Conservation (phyloP, 2,797 vertebrate species). For the Amazona ochrocephala region DNA sequence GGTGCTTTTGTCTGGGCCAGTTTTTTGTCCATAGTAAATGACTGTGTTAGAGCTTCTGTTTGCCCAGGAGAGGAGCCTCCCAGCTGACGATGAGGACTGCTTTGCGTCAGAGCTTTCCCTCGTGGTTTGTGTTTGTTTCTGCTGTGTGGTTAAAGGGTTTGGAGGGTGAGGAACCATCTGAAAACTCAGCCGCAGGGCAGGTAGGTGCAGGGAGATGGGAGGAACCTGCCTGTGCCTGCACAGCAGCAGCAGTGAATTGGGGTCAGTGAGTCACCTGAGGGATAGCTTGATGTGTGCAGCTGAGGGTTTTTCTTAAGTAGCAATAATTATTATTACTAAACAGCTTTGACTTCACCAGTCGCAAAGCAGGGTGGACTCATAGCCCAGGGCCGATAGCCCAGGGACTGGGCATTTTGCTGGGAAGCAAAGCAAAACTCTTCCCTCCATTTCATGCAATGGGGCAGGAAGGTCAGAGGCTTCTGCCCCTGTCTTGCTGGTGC, state of each 20-base stretch:
- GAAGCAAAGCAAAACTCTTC: background rate
- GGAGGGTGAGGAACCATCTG: background rate
- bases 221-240: background rate
- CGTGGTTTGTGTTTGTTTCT: background rate
- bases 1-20: background rate
- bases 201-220: background rate
- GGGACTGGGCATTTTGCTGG: background rate
- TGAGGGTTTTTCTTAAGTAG: background rate
- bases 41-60: background rate
- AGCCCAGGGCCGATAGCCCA: background rate
- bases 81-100: background rate
- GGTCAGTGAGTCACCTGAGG: background rate
- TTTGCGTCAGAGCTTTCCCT: background rate
- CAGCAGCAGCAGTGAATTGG: background rate
- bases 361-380: background rate
- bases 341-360: background rate
- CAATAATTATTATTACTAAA: background rate
- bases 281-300: background rate
- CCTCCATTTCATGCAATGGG: background rate
- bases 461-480: background rate
- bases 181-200: background rate
- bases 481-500: rapidly evolving
- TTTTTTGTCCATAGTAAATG: background rate
- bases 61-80: background rate
- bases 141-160: background rate